A percentile compares a stretch with the other conserved stretches of the same genome.
Evolutionary conservation across 2,797 vertebrate species (phyloP).

Genomic region (Halcyon chelicuti): DNA sequence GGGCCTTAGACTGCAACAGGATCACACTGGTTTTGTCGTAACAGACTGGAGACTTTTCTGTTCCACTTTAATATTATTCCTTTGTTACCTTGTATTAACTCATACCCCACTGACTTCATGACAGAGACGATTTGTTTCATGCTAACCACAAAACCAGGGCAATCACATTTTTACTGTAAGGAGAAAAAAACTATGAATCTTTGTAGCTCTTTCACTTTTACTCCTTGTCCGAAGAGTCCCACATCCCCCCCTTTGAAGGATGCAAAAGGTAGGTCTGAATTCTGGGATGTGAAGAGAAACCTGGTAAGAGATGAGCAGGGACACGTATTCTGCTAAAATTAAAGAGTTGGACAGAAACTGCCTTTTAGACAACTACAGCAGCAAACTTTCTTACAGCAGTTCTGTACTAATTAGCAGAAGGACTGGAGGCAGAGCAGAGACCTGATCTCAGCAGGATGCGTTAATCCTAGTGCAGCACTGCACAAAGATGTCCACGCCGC

Average conservation of each 20-base stretch:
- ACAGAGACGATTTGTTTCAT: constrained; percentile 48
- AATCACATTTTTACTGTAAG: not conserved
- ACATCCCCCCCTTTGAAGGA: not conserved
- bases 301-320: not conserved
- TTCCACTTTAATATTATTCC: constrained; percentile 44
- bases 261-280: not conserved
- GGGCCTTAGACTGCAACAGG: constrained; percentile 10
- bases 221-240: not conserved
- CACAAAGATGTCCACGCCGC: not conserved
- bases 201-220: not conserved
- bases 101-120: constrained; percentile 27
- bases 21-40: constrained; percentile 13
- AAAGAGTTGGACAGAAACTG: not conserved
- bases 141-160: constrained; percentile 36
- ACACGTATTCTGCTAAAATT: not conserved
- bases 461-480: not conserved
- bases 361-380: not conserved
- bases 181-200: not conserved
- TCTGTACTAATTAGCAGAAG: not conserved
- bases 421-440: not conserved
- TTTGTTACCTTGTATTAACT: constrained; percentile 53
- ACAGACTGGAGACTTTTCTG: constrained; percentile 20
- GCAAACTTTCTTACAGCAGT: not conserved
- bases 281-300: not conserved
- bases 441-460: not conserved